These are phyloP conservation scores for Pardalotus punctatus DNA, from an alignment of 2,113 vertebrate genomes.

Conservation along the genomic window DNA sequence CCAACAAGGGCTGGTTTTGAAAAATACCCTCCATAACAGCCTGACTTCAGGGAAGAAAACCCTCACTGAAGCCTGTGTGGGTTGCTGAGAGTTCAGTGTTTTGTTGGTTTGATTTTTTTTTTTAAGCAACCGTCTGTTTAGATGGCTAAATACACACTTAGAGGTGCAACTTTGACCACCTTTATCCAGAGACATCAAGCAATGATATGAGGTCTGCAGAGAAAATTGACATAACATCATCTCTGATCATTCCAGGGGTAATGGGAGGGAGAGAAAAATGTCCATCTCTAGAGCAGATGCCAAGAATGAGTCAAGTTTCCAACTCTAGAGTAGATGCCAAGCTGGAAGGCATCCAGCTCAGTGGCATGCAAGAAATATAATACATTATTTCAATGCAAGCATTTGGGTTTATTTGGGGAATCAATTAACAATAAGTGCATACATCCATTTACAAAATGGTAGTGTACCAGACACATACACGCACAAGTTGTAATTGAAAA, in stretches of 20 bases:
- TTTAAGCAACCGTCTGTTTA: not conserved
- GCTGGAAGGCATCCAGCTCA: conserved; percentile 59
- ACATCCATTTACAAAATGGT: conserved; percentile 74
- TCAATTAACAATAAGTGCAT: conserved; percentile 73
- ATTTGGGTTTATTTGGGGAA: conserved; percentile 65
- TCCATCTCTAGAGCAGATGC: not conserved
- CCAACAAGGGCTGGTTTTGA: not conserved
- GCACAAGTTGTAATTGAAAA: conserved; percentile 73
- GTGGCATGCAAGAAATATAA: conserved; percentile 66
- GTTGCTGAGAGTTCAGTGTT: not conserved
- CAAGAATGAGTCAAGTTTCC: no score
- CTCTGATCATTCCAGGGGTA: not conserved
- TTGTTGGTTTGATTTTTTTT: not conserved
- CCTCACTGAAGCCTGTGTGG: not conserved
- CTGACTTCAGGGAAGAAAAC: not conserved
- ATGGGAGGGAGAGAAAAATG: not conserved
- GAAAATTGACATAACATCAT: not conserved
- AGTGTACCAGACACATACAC: conserved; percentile 53
- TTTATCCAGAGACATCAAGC: not conserved
- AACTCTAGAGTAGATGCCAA: conserved; percentile 17
- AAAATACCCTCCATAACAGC: not conserved
- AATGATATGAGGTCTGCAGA: not conserved
- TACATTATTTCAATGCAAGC: conserved; percentile 61
- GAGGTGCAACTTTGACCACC: not conserved
- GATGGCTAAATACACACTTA: not conserved